phyloP scores from a whole-genome alignment of 2,113 vertebrate genomes.

The Canis aureus region DNA sequence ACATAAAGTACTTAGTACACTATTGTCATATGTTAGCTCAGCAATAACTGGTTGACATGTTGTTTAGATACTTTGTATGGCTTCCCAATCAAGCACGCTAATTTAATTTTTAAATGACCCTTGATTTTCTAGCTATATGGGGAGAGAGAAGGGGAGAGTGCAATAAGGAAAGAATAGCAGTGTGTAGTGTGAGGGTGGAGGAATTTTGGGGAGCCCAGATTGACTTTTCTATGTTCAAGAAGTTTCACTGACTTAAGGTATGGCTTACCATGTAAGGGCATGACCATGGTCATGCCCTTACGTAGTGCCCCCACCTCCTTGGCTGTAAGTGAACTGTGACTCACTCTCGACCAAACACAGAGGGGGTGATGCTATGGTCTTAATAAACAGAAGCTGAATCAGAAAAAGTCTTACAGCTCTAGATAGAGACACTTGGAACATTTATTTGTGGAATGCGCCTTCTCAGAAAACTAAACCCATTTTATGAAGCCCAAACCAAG shows the following conservation, averaged over 20 bases:
- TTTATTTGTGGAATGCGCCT: background rate
- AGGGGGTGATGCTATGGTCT: background rate
- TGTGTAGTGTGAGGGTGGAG: background rate
- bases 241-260: background rate
- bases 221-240: background rate
- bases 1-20: background rate
- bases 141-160: too few species aligned
- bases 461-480: background rate
- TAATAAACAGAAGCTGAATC: background rate
- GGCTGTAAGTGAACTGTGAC: background rate
- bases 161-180: background rate
- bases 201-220: background rate
- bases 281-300: background rate
- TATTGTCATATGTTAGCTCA: background rate
- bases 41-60: background rate
- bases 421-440: background rate
- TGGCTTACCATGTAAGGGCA: background rate
- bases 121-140: background rate
- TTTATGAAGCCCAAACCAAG: background rate
- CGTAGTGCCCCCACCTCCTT: background rate
- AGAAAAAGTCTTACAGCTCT: background rate
- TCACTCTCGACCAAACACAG: background rate
- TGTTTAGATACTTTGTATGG: background rate
- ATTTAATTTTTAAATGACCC: background rate
- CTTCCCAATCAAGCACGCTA: background rate